Evolutionary conservation across 92 coral and sea anemone genomes (phyloP).

Genomic region (Zoanthus sociatus): DNA sequence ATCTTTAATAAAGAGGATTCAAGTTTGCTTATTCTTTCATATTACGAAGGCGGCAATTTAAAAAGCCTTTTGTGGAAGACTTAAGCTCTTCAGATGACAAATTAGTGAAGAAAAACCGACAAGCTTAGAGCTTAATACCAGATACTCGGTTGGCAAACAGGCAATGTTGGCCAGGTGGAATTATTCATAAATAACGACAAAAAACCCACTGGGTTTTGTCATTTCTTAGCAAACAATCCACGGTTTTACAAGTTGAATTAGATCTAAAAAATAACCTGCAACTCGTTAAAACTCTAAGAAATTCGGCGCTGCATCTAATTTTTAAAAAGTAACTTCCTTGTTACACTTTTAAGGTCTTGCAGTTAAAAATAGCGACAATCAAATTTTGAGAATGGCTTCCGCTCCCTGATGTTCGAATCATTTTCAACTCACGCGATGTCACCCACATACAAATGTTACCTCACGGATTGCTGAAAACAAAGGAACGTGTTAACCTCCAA

Average conservation of each 20-base stretch:
- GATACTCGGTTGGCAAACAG: no score
- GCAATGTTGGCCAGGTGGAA: not conserved
- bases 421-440: slow-evolving; percentile 29
- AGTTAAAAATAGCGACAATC: slow-evolving; percentile 24
- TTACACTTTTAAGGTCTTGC: not conserved
- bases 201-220: not conserved
- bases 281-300: not conserved
- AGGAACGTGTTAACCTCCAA: not conserved
- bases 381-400: not conserved
- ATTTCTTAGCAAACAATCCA: not conserved
- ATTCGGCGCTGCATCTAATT: not conserved
- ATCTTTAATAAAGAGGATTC: no score
- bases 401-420: slow-evolving; percentile 4
- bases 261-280: not conserved
- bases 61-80: no score
- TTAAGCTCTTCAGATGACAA: no score
- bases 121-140: no score
- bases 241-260: not conserved
- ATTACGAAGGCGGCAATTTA: no score
- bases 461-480: slow-evolving; percentile 27
- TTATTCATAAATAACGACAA: not conserved
- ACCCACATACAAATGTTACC: slow-evolving; percentile 11
- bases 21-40: no score
- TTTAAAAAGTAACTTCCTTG: not conserved
- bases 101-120: no score